A percentile compares a stretch with the other conserved stretches of the same genome.
These are phyloP conservation scores for Rhyacophila evoluta DNA, from an alignment of 2,888 invertebrate genomes.

Conservation along the genomic window DNA sequence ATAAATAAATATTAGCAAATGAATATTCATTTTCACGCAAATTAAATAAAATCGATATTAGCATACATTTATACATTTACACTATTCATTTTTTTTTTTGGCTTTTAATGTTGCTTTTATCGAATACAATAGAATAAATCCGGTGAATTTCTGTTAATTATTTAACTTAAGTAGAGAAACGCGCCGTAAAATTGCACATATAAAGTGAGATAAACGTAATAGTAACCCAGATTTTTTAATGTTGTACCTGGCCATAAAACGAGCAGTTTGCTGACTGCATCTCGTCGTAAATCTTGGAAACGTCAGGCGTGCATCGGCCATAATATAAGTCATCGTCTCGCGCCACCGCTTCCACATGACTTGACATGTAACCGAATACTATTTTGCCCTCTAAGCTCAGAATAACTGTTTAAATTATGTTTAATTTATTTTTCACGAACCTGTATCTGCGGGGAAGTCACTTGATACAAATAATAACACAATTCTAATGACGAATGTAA, in stretches of 20 bases:
- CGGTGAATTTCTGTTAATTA: too few relatives aligned
- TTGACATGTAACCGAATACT: not conserved
- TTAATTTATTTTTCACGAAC: not conserved
- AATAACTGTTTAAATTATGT: not conserved
- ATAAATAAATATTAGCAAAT: too few relatives aligned
- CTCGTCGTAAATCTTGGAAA: not conserved
- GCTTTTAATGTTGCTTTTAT: too few relatives aligned
- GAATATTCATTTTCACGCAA: too few relatives aligned
- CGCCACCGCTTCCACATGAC: slow-evolving; percentile 4
- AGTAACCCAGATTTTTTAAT: not conserved
- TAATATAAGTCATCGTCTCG: slow-evolving; percentile 15
- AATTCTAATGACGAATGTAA: too few relatives aligned
- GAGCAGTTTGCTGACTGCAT: not conserved
- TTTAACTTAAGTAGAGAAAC: not conserved
- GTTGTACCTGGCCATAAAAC: slow-evolving; percentile 6
- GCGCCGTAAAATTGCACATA: not conserved
- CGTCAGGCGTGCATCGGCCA: slow-evolving; percentile 20
- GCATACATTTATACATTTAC: too few relatives aligned
- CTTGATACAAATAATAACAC: too few relatives aligned
- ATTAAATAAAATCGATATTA: too few relatives aligned
- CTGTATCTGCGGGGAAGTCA: not conserved
- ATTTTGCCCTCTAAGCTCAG: not conserved
- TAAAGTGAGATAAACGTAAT: not conserved
- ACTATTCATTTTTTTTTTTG: too few relatives aligned
- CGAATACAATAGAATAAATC: too few relatives aligned